These are phyloP conservation scores for Amblyjoppa fuscipennis DNA, from an alignment of 2,888 invertebrate genomes.

Conservation along the genomic window DNA sequence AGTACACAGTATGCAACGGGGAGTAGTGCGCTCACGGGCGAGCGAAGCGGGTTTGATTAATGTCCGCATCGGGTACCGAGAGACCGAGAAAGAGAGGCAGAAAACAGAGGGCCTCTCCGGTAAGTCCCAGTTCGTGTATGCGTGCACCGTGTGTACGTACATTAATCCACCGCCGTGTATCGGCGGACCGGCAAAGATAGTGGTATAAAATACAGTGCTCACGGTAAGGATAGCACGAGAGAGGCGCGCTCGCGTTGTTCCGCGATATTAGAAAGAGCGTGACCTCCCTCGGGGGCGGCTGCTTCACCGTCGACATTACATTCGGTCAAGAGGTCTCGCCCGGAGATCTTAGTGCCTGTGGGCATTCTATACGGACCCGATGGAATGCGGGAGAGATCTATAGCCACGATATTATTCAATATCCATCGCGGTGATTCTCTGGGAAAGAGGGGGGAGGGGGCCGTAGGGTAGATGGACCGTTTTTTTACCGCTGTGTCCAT, in stretches of 20 bases:
- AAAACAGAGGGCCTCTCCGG: slow-evolving; percentile 45
- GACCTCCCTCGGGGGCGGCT: slow-evolving; percentile 51
- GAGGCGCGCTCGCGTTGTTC: slow-evolving; percentile 50
- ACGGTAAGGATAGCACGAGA: slow-evolving; percentile 15
- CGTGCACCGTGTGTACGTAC: not conserved
- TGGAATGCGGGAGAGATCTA: slow-evolving; percentile 35
- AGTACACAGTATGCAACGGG: slow-evolving; percentile 37
- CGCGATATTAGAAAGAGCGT: slow-evolving; percentile 61
- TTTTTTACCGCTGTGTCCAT: not conserved
- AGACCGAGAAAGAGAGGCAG: slow-evolving; percentile 49
- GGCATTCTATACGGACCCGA: slow-evolving; percentile 14
- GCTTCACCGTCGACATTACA: slow-evolving; percentile 51
- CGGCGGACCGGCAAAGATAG: not conserved
- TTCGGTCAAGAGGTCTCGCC: slow-evolving; percentile 58
- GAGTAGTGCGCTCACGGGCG: slow-evolving; percentile 38
- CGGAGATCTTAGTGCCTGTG: slow-evolving; percentile 18
- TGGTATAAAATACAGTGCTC: slow-evolving; percentile 14
- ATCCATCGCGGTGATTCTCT: slow-evolving; percentile 23
- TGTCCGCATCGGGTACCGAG: slow-evolving; percentile 58
- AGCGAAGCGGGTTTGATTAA: slow-evolving; percentile 58
- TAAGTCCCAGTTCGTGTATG: slow-evolving; percentile 10
- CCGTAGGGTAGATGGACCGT: not conserved
- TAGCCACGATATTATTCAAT: slow-evolving; percentile 45
- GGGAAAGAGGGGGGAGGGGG: not conserved
- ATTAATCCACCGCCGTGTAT: not conserved